phyloP scores from a whole-genome alignment of 2,797 vertebrate genomes.

The Sebastes trivittatus region DNA sequence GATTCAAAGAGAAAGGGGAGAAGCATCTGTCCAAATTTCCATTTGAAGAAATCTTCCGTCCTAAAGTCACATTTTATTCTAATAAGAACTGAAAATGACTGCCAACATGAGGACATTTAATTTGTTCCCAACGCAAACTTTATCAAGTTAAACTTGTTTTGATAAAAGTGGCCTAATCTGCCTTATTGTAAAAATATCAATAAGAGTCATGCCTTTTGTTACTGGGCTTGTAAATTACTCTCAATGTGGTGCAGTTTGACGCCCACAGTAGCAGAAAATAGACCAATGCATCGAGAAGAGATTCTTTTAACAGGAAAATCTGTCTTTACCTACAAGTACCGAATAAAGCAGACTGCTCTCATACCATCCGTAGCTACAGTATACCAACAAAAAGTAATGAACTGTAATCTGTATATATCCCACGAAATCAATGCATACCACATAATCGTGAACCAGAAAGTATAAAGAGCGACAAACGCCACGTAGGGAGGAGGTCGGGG shows the following conservation, averaged over 20 bases:
- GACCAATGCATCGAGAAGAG: neutral
- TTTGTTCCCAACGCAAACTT: neutral
- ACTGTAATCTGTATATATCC: too few relatives aligned
- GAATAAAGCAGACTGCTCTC: too few relatives aligned
- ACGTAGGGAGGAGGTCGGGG: too few relatives aligned
- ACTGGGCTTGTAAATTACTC: neutral
- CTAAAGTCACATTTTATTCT: neutral
- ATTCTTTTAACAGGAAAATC: neutral
- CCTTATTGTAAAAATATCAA: neutral
- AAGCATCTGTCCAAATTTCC: conserved; percentile 14
- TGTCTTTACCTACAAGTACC: neutral
- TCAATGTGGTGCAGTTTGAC: neutral
- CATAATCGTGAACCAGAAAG: too few relatives aligned
- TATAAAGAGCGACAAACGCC: too few relatives aligned
- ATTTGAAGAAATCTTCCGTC: neutral
- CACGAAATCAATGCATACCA: too few relatives aligned
- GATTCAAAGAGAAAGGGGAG: conserved; percentile 20
- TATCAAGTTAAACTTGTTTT: neutral
- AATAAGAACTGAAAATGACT: neutral
- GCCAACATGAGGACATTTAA: neutral
- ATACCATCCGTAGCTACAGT: too few relatives aligned
- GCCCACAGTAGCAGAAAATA: neutral
- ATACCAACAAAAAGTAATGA: too few relatives aligned
- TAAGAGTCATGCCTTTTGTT: neutral
- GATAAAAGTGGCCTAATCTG: neutral